Evolutionary conservation across 2,888 invertebrate species (phyloP), one percentile per base, ranked within the genome.

Genomic region (Palloptera scutellata): DNA sequence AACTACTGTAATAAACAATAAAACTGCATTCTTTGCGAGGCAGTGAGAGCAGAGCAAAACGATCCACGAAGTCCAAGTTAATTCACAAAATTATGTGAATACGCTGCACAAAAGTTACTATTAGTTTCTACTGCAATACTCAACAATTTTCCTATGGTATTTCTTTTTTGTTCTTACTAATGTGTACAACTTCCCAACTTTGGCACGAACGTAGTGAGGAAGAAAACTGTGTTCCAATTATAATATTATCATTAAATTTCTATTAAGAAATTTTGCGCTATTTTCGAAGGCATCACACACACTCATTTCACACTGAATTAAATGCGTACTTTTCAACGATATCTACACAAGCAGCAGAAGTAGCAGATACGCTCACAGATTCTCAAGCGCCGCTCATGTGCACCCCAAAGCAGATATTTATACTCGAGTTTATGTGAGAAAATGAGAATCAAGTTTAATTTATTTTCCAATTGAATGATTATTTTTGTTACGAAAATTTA

Each of bases 381-480:
- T 13, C 41, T 13, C 9, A 12, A 12, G 51, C 15, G 40, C 3
- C 52, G 51, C 52, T 51, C 52, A 40, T 61, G 20, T 43, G 43
- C 19, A 41, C 20, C 1, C 30, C 30, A 30, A 30, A 30, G 30
- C 30, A 30, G 30, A 30, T 30, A 30, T 30, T 30, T 30, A 30
- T 30, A 4, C n/a, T n/a, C n/a, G n/a, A n/a, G n/a, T 30, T 4
- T 30, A 30, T 30, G 30, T 4, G 30, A 30, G 30, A 6, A 30
- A 30, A 30, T 30, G 20, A 20, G n/a, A 15, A 57, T 20, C 40
- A 48, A 55, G 57, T 64, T 64, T 57, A 45, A 64, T 57, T 55
- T 48, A 48, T 55, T 64, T 64, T 64, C 64, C 64, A 64, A 45
- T 40, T 64, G 64, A 64, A 51, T 48, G 57, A 54, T 30, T 48